Percentiles rank a stretch among this genome's conserved stretches.
Evolutionary conservation across 2,888 invertebrate species (phyloP).

Genomic region (Aphodius granarius): DNA sequence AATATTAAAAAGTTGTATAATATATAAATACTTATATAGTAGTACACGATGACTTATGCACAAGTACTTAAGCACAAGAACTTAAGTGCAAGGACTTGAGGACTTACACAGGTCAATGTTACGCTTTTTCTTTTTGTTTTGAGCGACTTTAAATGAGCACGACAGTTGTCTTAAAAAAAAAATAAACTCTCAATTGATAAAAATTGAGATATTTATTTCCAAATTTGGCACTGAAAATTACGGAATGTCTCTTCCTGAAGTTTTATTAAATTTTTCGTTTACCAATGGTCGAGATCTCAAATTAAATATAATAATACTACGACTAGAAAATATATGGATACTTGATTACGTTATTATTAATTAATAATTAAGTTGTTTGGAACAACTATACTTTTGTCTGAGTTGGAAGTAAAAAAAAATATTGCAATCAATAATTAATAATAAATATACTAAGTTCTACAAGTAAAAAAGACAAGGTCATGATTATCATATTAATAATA

Average conservation of each 20-base stretch:
- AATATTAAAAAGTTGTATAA: slow-evolving; percentile 5
- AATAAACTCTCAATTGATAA: neutral
- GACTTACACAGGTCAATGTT: slow-evolving; percentile 3
- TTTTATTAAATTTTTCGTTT: no score
- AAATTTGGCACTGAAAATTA: slow-evolving; percentile 10
- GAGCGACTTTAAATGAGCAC: slow-evolving; percentile 9
- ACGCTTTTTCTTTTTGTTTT: slow-evolving; percentile 3
- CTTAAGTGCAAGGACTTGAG: no score
- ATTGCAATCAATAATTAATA: neutral
- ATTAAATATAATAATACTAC: neutral
- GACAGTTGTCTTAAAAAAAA: neutral
- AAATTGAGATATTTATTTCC: neutral
- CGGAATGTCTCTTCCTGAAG: no score
- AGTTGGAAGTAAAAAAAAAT: no score
- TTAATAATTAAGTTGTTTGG: no score
- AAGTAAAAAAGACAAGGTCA: neutral
- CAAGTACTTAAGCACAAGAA: no score
- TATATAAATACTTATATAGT: slow-evolving; percentile 11
- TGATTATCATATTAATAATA: neutral
- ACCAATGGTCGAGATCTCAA: slow-evolving; percentile 7
- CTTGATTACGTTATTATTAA: neutral
- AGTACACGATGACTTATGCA: neutral
- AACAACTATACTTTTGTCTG: no score
- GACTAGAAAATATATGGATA: slow-evolving; percentile 10
- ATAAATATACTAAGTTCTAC: neutral